Conservation (phyloP, 2,113 vertebrate species). For the Notiomystis cincta region DNA sequence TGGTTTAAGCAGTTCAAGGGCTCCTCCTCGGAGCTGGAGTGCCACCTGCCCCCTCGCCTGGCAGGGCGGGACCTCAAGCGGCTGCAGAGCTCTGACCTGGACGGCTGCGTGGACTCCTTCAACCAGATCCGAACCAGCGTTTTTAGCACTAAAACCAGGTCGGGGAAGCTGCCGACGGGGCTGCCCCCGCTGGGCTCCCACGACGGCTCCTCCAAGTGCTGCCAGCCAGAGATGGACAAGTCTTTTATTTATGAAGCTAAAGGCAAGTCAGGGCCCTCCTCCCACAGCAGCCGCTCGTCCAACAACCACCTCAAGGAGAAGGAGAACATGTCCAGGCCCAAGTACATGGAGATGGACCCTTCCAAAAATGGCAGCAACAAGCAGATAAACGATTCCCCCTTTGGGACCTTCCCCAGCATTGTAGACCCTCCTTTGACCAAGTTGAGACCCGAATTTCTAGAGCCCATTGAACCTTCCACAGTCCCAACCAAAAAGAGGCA, state of each 20-base stretch:
- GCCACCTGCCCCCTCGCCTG: conserved; percentile 81
- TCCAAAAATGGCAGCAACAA: conserved; percentile 88
- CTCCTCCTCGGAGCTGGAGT: conserved; percentile 92
- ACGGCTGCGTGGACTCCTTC: conserved; percentile 81
- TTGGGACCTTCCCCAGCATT: conserved; percentile 88
- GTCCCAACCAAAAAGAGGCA: conserved; percentile 90
- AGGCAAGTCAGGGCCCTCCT: conserved; percentile 71
- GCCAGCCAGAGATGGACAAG: conserved; percentile 87
- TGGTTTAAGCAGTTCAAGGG: conserved; percentile 97
- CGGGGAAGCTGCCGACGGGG: conserved; percentile 75
- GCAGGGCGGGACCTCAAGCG: conserved; percentile 86
- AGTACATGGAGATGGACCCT: conserved; percentile 76
- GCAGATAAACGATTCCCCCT: conserved; percentile 91
- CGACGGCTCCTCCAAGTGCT: conserved; percentile 79
- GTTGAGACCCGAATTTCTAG: conserved; percentile 81
- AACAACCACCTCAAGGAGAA: conserved; percentile 88
- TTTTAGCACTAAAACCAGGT: conserved; percentile 79
- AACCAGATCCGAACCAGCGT: conserved; percentile 81
- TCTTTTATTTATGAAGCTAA: conserved; percentile 89
- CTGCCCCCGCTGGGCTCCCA: conserved; percentile 71
- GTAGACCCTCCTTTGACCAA: conserved; percentile 84
- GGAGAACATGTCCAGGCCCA: conserved; percentile 90
- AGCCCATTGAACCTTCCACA: conserved; percentile 85
- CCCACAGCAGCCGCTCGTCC: conserved; percentile 83
- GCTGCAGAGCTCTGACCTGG: conserved; percentile 82